Percentiles rank a stretch among this genome's conserved stretches.
Evolutionary conservation across 2,113 vertebrate genomes (phyloP).

Genomic region (Corythaixoides concolor): DNA sequence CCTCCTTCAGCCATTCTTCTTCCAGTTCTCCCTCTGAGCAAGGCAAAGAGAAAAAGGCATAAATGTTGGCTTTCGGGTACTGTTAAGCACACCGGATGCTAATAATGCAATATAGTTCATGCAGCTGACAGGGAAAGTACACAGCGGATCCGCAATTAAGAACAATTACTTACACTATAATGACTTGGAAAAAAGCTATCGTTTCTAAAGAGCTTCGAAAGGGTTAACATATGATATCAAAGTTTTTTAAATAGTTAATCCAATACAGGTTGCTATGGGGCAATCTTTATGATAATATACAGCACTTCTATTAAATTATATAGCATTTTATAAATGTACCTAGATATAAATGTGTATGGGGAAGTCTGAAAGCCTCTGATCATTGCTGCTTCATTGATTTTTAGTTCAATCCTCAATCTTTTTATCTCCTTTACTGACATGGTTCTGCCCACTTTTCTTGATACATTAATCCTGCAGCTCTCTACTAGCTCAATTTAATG

Average conservation of each 20-base stretch:
- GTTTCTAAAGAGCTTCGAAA: not conserved
- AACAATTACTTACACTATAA: not conserved
- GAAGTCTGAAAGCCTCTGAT: slow-evolving; percentile 14
- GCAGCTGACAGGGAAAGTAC: not conserved
- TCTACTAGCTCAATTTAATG: slow-evolving; percentile 29
- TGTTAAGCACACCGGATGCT: not conserved
- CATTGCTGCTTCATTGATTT: slow-evolving; percentile 5
- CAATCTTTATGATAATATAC: not conserved
- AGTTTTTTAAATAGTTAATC: not conserved
- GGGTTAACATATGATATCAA: not conserved
- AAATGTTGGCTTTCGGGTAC: not conserved
- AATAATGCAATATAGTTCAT: not conserved
- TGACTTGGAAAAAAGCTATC: not conserved
- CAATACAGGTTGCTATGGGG: not conserved
- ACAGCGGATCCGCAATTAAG: not conserved
- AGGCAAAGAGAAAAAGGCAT: not conserved
- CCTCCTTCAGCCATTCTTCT: slow-evolving; percentile 94
- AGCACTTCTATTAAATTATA: not conserved
- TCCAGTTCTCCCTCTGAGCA: slow-evolving; percentile 91
- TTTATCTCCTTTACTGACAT: not conserved
- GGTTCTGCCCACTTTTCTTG: not conserved
- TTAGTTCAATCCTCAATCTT: not conserved
- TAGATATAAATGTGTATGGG: not conserved
- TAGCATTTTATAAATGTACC: not conserved
- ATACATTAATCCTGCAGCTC: slow-evolving; percentile 6